Conservation (phyloP, 2,113 vertebrate genomes). For the Brachyistius frenatus region DNA sequence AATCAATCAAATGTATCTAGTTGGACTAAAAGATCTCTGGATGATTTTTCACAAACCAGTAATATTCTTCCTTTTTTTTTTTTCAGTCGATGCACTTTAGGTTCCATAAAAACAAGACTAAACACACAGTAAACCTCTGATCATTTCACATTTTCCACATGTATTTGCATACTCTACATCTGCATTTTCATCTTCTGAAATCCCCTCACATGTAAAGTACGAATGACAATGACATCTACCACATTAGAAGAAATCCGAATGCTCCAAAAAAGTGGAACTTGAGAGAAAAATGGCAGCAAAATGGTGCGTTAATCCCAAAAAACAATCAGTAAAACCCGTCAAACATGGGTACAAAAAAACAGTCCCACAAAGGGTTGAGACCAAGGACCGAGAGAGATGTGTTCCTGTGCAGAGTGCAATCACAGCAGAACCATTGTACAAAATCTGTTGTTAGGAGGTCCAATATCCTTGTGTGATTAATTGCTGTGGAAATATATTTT, state of each 20-base stretch:
- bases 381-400: constrained; percentile 35
- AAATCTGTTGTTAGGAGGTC: constrained; percentile 31
- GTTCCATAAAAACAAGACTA: constrained; percentile 20
- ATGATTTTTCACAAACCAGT: background rate
- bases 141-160: constrained; percentile 37
- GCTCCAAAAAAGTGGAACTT: constrained; percentile 29
- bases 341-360: constrained; percentile 49
- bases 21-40: constrained; percentile 11
- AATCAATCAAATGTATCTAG: constrained; percentile 32
- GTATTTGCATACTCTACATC: constrained; percentile 59
- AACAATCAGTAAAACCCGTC: constrained; percentile 15
- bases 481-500: constrained; percentile 35
- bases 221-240: constrained; percentile 47
- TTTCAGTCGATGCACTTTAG: background rate
- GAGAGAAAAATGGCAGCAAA: constrained; percentile 21
- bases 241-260: constrained; percentile 41
- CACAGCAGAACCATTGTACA: constrained; percentile 34
- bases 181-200: constrained; percentile 57
- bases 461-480: constrained; percentile 29
- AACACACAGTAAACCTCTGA: constrained; percentile 18
- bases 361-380: constrained; percentile 8
- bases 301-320: constrained; percentile 24
- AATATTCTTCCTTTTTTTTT: too few species aligned
- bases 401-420: constrained; percentile 57
- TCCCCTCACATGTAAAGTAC: constrained; percentile 44